These are phyloP conservation scores for Anthopleura sola DNA, from an alignment of 64 coral and sea anemone species.

Conservation along the genomic window DNA sequence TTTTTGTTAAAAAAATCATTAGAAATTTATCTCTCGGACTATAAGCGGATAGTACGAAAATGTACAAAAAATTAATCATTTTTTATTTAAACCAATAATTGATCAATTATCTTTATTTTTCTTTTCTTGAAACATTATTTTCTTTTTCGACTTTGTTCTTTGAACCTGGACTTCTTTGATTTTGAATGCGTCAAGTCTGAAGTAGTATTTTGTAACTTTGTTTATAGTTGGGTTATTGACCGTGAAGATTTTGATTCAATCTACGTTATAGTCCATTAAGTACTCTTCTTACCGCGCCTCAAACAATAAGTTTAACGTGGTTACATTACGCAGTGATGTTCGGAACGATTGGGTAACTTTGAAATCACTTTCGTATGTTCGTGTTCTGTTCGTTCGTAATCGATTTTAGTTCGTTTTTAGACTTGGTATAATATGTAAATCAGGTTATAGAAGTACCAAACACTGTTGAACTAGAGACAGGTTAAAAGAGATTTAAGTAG, in stretches of 20 bases:
- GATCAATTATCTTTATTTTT: neutral
- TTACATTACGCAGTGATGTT: too few species aligned
- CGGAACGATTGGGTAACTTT: neutral
- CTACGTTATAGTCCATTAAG: neutral
- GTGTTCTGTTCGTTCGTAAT: neutral
- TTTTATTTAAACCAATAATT: neutral
- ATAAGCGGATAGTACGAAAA: neutral
- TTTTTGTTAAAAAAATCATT: too few species aligned
- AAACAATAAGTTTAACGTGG: neutral
- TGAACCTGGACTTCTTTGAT: too few species aligned
- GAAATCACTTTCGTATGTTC: neutral
- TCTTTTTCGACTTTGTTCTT: neutral
- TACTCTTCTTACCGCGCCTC: neutral
- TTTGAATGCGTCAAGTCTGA: neutral
- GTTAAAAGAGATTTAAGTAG: neutral
- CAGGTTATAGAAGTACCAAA: neutral
- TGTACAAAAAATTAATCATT: neutral
- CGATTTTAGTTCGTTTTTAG: neutral
- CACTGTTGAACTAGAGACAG: neutral
- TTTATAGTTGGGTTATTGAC: neutral
- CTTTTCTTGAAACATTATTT: neutral
- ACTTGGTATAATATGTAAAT: neutral
- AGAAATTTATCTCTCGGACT: neutral
- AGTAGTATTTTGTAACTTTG: neutral
- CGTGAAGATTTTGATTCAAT: neutral